These are phyloP conservation scores for Elgonia sp. DNA, from an alignment of 2,888 invertebrate genomes.

Conservation along the genomic window DNA sequence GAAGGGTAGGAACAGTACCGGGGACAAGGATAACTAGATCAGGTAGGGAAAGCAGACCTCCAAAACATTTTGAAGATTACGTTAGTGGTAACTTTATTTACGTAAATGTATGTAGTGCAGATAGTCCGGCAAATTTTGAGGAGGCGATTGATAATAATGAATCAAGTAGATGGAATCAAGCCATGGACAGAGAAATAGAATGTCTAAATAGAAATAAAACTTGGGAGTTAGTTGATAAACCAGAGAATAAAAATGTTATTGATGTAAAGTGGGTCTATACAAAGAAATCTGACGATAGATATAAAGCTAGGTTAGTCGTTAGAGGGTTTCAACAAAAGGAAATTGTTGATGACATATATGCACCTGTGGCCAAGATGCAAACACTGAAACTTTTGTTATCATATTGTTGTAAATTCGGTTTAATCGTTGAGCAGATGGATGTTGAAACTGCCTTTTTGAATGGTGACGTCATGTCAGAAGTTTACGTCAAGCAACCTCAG, in stretches of 20 bases:
- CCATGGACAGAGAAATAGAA: constrained; percentile 53
- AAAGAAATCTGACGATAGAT: background rate
- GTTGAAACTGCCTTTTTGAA: constrained; percentile 73
- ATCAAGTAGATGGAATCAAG: constrained; percentile 37
- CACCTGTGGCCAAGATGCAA: background rate
- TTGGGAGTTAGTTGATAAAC: constrained; percentile 43
- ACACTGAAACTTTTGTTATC: constrained; percentile 25
- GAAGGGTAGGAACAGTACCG: background rate
- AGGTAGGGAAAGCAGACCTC: background rate
- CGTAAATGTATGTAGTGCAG: constrained; percentile 42
- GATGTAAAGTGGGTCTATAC: background rate
- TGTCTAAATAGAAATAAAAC: constrained; percentile 50
- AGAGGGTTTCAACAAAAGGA: constrained; percentile 6
- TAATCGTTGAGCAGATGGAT: constrained; percentile 65
- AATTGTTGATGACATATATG: background rate
- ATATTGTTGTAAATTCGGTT: constrained; percentile 50
- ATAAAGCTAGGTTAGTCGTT: constrained; percentile 7
- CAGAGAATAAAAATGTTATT: background rate
- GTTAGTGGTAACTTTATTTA: constrained; percentile 16
- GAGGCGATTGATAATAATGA: constrained; percentile 41
- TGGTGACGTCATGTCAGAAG: constrained; percentile 65
- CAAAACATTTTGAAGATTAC: background rate
- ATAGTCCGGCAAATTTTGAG: constrained; percentile 31
- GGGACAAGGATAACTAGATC: background rate
- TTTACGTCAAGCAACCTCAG: constrained; percentile 65